Evolutionary conservation across 2,888 invertebrate genomes (phyloP).

Genomic region (Drosophila greeni): DNA sequence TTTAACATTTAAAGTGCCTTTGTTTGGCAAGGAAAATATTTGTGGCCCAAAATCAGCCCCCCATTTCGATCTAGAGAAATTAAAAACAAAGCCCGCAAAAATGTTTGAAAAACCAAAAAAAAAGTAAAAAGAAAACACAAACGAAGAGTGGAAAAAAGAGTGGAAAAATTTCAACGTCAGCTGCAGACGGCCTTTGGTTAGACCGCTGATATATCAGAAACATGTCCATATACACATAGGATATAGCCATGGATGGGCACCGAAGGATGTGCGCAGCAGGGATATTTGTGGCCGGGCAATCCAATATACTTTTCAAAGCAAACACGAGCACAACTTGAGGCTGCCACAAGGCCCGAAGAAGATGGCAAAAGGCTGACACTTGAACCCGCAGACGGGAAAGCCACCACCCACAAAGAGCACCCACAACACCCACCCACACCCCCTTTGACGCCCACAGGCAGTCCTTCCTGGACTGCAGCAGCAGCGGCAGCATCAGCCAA

Average conservation of each 20-base stretch:
- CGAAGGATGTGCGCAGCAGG: conserved; percentile 4
- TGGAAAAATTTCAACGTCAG: conserved; percentile 54
- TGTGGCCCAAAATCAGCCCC: conserved; percentile 16
- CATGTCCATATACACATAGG: conserved; percentile 1
- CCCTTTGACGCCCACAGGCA: background rate
- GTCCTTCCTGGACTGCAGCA: background rate
- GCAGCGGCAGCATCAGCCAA: conserved; percentile 30
- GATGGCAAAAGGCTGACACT: conserved; percentile 44
- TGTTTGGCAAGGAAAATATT: conserved; percentile 49
- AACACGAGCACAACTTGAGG: conserved; percentile 64
- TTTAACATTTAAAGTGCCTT: conserved; percentile 71
- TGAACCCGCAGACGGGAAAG: conserved; percentile 31
- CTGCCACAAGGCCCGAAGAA: conserved; percentile 48
- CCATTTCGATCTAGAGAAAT: conserved; percentile 17
- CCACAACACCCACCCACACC: background rate
- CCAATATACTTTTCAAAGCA: conserved; percentile 73
- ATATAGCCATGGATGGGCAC: conserved; percentile 7
- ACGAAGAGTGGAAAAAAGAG: conserved; percentile 26
- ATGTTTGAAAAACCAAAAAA: conserved; percentile 4
- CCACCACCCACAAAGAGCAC: conserved; percentile 2
- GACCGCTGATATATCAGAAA: conserved; percentile 21
- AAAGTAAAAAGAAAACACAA: background rate
- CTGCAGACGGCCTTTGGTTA: conserved; percentile 29
- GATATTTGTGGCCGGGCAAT: conserved; percentile 50
- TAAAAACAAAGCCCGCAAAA: conserved; percentile 45